Percentiles rank a stretch among this genome's conserved stretches.
phyloP scores from a whole-genome alignment of 2,797 vertebrate species.

The Chelonia mydas region DNA sequence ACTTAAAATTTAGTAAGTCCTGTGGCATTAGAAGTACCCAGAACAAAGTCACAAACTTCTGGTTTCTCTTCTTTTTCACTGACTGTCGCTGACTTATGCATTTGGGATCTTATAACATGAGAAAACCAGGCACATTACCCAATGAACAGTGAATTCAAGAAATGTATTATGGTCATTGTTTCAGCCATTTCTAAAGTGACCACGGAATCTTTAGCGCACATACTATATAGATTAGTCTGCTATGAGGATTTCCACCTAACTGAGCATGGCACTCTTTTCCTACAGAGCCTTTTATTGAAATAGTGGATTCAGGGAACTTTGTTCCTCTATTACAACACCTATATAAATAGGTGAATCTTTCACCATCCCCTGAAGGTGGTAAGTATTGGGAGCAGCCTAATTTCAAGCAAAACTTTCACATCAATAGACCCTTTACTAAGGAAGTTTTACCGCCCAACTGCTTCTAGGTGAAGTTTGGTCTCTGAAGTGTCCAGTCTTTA shows the following conservation, averaged over 20 bases:
- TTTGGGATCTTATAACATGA: neutral
- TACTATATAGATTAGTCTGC: neutral
- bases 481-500: neutral
- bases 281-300: neutral
- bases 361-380: neutral
- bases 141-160: neutral
- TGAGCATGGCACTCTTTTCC: neutral
- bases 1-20: neutral
- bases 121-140: neutral
- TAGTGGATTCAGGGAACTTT: neutral
- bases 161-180: neutral
- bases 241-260: neutral
- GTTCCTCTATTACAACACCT: neutral
- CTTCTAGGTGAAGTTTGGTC: neutral
- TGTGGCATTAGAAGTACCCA: neutral
- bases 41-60: neutral
- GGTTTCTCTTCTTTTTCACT: neutral
- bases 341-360: neutral
- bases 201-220: neutral
- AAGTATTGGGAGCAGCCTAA: neutral
- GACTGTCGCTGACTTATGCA: too few species aligned
- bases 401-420: neutral
- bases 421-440: neutral
- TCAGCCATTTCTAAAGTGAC: neutral
- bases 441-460: neutral